Evolutionary conservation across 2,797 vertebrate species (phyloP).

Genomic region (Eospalax fontanierii): DNA sequence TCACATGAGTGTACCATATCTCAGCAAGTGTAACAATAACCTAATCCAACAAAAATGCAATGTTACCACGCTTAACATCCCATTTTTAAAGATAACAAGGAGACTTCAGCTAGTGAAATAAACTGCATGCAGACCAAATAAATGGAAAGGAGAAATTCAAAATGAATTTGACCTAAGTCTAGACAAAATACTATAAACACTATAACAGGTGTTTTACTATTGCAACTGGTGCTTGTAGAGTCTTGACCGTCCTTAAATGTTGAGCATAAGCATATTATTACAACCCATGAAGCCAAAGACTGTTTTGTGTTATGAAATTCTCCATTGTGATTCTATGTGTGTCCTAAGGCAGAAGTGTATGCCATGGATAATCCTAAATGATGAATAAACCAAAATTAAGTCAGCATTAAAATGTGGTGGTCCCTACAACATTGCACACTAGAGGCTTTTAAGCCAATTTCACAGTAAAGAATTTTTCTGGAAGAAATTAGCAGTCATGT

Average conservation of each 20-base stretch:
- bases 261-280: neutral
- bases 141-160: neutral
- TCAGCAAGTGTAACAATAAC: neutral
- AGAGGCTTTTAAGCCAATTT: neutral
- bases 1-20: neutral
- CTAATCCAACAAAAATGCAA: neutral
- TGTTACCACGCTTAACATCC: neutral
- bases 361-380: neutral
- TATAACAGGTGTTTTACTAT: neutral
- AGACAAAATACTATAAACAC: neutral
- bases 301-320: neutral
- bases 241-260: neutral
- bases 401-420: neutral
- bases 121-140: neutral
- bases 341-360: neutral
- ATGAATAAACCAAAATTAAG: slow-evolving; percentile 31
- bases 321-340: slow-evolving; percentile 1
- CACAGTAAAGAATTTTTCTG: neutral
- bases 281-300: neutral
- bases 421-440: neutral
- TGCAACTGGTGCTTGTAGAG: neutral
- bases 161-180: neutral
- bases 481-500: neutral
- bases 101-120: neutral
- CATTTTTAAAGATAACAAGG: neutral